Evolutionary conservation across 2,797 vertebrate species (phyloP), one percentile per base, ranked within the genome.

Genomic region (Decapterus maruadsi): DNA sequence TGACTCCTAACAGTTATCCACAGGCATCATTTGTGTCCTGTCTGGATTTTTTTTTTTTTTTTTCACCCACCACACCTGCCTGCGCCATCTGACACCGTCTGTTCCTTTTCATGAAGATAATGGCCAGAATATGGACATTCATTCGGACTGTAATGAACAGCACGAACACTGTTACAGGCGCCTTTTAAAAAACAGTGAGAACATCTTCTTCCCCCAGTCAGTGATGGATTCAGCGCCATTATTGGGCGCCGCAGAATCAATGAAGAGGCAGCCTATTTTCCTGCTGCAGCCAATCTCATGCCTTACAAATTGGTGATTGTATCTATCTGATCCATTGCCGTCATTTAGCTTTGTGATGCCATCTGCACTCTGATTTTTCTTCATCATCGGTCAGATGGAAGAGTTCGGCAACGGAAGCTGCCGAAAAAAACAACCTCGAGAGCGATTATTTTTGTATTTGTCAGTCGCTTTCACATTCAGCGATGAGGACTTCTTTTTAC

Each of bases 171-270:
- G 58, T 83, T 75, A 71, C 64, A 16, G 64, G 42, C 63, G 26
- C 50, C 88, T 87, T 89, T 88, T 81, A 82, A 75, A 79, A 74
- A 54, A 51, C 67, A 56, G 53, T 65, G 79, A 64, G 84, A 78
- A 76, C 48, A 80, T 61, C 70, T 82, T 85, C 61, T 65, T 75
- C 65, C 56, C 56, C n/a, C 43, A 14, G 80, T 84, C 89, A 76
- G 71, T 90, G 89, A 93, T 91, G 90, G 88, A 93, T 90, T 84
- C 61, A n/a, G 77, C 65, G 4, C 83, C 88, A 81, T 93, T 90
- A 92, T 74, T 79, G 65, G 73, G 43, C 1, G 43, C 84, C 55
- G 77, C 51, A 43, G 70, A 86, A 92, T 94, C 90, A 86, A 90
- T 92, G 82, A 77, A 66, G 77, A 87, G 75, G 83, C 65, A 55